Evolutionary conservation across 2,113 vertebrate genomes (phyloP).

Genomic region (Apodemus sylvaticus): DNA sequence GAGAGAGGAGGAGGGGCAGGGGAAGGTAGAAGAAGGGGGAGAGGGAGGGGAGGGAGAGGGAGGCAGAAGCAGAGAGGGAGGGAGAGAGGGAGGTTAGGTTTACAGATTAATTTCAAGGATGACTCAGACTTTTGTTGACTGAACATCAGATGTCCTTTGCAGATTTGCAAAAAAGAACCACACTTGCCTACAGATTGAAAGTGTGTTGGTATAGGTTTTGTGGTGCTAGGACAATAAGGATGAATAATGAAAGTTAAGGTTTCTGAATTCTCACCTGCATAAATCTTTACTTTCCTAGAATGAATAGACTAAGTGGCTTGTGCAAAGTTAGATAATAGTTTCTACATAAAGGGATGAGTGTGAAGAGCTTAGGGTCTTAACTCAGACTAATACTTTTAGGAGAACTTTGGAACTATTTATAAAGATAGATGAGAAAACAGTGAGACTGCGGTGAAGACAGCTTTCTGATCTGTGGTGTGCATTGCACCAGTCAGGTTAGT

Average conservation of each 20-base stretch:
- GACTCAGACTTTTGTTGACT: constrained; percentile 20
- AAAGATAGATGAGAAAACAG: constrained; percentile 84
- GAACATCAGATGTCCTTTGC: background rate
- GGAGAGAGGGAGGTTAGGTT: background rate
- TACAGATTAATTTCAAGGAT: background rate
- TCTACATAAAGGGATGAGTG: constrained; percentile 69
- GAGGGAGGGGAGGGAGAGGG: background rate
- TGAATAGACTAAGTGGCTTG: constrained; percentile 66
- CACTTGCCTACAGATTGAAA: constrained; percentile 40
- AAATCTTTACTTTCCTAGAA: constrained; percentile 64
- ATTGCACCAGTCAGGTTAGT: constrained; percentile 81
- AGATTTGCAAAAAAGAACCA: constrained; percentile 48
- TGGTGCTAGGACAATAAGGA: constrained; percentile 35
- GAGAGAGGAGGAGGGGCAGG: background rate
- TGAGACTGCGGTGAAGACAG: constrained; percentile 84
- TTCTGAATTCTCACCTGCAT: constrained; percentile 65
- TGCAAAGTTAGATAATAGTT: constrained; percentile 66
- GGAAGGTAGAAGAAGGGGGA: too few relatives aligned
- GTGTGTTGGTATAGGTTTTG: constrained; percentile 35
- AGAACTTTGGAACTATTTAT: constrained; percentile 84
- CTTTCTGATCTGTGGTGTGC: constrained; percentile 80
- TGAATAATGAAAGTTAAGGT: constrained; percentile 65
- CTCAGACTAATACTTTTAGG: constrained; percentile 81
- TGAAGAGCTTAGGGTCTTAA: constrained; percentile 80
- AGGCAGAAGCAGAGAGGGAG: background rate